Evolutionary conservation across 2,888 invertebrate genomes (phyloP), one percentile per base, ranked within the genome.

Genomic region (Agonopterix alstromeriana): DNA sequence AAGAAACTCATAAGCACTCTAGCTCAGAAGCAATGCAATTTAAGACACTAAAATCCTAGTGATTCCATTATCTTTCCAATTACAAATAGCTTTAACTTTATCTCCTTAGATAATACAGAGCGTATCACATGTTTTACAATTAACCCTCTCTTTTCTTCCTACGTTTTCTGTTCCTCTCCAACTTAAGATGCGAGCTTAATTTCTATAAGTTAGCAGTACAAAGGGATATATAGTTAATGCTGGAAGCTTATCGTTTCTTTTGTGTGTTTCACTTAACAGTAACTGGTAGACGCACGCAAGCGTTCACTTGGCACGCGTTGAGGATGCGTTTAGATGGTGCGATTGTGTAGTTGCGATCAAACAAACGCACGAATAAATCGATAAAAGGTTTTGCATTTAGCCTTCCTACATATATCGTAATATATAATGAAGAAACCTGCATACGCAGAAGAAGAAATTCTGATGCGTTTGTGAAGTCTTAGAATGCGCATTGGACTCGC

Each of bases 181-280:
- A 11, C 50, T 3, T 42, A 14, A 41, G 40, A 44, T 42, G 53
- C 61, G 60, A 67, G 65, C 67, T 67, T 73, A 76, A 74, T 74
- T 71, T 67, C 65, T 69, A 58, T 72, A 71, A 73, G 66, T 70
- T 67, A 70, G 61, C 53, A 60, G 62, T 47, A 50, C 43, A 49
- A 50, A 50, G 66, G 63, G 69, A 67, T 70, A 47, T 35, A 63
- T 61, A 54, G 49, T 61, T 76, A 74, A 76, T 71, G 72, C 60
- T 58, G 55, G 59, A 57, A 48, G 63, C 69, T 73, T 73, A 73
- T 72, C 67, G 70, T 62, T 75, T 70, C 76, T 76, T 75, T 77
- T 77, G 77, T 77, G 67, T 62, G 60, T 67, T 64, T 67, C 72
- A 68, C 66, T 71, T 68, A 61, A 60, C 64, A 54, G 60, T 65